Conservation (phyloP, 2,113 vertebrate genomes). For the Excalfactoria chinensis region DNA sequence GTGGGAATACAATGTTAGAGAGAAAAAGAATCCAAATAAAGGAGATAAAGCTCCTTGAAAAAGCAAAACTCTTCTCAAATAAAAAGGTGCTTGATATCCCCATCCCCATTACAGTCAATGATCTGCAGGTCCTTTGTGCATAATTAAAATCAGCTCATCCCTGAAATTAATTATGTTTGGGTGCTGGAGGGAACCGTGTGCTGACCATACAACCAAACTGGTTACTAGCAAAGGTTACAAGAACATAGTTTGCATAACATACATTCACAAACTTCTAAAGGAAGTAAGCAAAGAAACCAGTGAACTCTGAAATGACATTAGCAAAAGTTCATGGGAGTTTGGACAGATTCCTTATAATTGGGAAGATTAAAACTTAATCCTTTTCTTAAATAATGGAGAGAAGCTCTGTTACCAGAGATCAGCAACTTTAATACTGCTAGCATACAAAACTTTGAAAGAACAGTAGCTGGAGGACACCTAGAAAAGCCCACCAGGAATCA, state of each 20-base stretch:
- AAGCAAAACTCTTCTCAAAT: background rate
- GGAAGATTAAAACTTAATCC: slow-evolving; percentile 36
- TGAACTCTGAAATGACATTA: slow-evolving; percentile 44
- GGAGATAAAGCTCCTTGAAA: background rate
- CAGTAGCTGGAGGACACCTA: background rate
- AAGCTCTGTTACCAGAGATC: slow-evolving; percentile 28
- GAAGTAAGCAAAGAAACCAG: slow-evolving; percentile 62
- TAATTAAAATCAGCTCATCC: background rate
- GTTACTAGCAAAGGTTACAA: slow-evolving; percentile 32
- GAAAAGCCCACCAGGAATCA: background rate
- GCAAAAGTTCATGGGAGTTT: slow-evolving; percentile 50
- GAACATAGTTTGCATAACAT: slow-evolving; percentile 35
- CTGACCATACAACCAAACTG: background rate
- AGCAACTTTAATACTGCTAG: background rate
- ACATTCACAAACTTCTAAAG: slow-evolving; percentile 32
- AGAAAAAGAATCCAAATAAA: background rate
- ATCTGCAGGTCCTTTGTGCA: background rate
- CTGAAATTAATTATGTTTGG: background rate
- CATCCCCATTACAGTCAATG: background rate
- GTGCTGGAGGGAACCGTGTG: background rate
- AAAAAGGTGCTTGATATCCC: background rate
- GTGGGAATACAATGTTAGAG: background rate
- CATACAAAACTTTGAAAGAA: background rate
- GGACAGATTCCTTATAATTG: slow-evolving; percentile 13
- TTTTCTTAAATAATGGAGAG: slow-evolving; percentile 1